A percentile compares a stretch with the other conserved stretches of the same genome.
These are phyloP conservation scores for Rattus rattus DNA, from an alignment of 2,113 vertebrate genomes.

Conservation along the genomic window DNA sequence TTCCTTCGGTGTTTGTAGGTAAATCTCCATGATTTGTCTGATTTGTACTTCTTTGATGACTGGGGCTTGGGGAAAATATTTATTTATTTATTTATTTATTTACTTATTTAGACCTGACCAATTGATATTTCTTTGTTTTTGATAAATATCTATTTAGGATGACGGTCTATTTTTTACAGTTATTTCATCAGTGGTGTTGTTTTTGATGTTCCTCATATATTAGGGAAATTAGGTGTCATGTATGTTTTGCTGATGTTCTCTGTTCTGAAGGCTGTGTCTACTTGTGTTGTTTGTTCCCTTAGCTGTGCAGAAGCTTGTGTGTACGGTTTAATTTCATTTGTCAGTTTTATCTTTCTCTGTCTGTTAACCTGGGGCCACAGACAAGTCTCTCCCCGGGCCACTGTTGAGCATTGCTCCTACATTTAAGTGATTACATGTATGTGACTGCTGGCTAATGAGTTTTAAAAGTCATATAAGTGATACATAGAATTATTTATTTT, in stretches of 20 bases:
- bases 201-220: neutral
- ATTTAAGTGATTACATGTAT: neutral
- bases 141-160: neutral
- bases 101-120: neutral
- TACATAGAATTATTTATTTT: neutral
- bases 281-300: neutral
- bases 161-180: neutral
- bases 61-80: neutral
- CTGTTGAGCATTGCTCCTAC: neutral
- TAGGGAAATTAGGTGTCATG: neutral
- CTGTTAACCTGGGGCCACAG: neutral
- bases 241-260: neutral
- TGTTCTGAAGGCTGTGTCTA: neutral
- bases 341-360: neutral
- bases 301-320: neutral
- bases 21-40: neutral
- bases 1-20: neutral
- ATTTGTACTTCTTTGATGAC: neutral
- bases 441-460: neutral
- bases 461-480: neutral
- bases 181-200: neutral
- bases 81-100: too few species aligned
- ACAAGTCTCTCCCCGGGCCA: neutral
- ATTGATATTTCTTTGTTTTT: neutral
- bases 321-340: neutral